Conservation (phyloP, 2,888 invertebrate species). For the Cheilosia vernalis region DNA sequence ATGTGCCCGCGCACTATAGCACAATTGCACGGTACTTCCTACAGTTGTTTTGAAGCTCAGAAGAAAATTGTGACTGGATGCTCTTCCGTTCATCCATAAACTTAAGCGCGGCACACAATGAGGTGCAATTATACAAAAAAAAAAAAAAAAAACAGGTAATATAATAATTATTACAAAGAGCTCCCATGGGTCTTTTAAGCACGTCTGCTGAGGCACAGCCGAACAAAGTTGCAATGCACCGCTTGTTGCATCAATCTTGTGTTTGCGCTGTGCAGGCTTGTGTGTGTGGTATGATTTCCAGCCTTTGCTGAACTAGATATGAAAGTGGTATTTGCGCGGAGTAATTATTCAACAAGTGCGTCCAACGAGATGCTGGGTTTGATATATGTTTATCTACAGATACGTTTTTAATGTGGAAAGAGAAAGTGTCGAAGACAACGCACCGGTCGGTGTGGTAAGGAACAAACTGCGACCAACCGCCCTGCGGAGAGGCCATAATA, state of each 20-base stretch:
- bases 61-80: slow-evolving; percentile 38
- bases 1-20: slow-evolving; percentile 38
- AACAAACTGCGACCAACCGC: slow-evolving; percentile 33
- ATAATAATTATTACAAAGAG: slow-evolving; percentile 40
- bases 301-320: slow-evolving; percentile 53
- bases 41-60: neutral
- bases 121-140: slow-evolving; percentile 29
- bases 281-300: slow-evolving; percentile 24
- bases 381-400: slow-evolving; percentile 16
- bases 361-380: slow-evolving; percentile 47
- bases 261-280: neutral
- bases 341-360: slow-evolving; percentile 67
- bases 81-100: slow-evolving; percentile 53
- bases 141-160: neutral
- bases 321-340: slow-evolving; percentile 45
- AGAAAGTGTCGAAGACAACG: slow-evolving; percentile 53
- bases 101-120: slow-evolving; percentile 24
- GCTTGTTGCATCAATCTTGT: slow-evolving; percentile 32
- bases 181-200: slow-evolving; percentile 15
- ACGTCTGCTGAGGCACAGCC: slow-evolving; percentile 12
- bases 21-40: slow-evolving; percentile 37
- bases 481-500: neutral
- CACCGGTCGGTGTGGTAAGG: neutral
- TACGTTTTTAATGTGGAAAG: slow-evolving; percentile 40
- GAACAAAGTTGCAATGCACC: slow-evolving; percentile 24